Percentiles rank a stretch among this genome's conserved stretches.
Conservation (phyloP, 1,140 invertebrate genomes). For the Rhopalosiphum maidis region DNA sequence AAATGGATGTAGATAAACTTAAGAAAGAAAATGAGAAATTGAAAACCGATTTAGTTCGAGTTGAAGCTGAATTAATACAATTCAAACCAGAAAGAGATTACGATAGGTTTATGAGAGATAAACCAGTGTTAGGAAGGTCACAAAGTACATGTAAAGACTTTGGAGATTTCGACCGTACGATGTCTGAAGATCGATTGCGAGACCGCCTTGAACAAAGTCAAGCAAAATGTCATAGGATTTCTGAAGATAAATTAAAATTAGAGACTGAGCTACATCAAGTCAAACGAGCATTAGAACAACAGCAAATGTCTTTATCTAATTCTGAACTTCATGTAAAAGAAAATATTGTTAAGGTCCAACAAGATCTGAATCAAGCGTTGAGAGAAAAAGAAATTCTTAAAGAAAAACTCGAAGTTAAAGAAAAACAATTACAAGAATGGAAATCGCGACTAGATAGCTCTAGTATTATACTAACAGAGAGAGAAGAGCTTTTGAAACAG, state of each 20-base stretch:
- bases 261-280: conserved; percentile 76
- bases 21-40: conserved; percentile 62
- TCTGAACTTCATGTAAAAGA: conserved; percentile 64
- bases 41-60: conserved; percentile 64
- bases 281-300: conserved; percentile 72
- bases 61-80: conserved; percentile 76
- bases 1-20: conserved; percentile 77
- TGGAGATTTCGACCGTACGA: conserved; percentile 34
- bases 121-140: conserved; percentile 40
- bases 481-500: conserved; percentile 42
- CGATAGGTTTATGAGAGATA: conserved; percentile 47
- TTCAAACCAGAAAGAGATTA: conserved; percentile 76
- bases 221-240: conserved; percentile 58
- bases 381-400: conserved; percentile 77
- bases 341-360: conserved; percentile 65
- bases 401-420: conserved; percentile 71
- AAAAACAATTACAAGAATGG: conserved; percentile 51
- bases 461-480: conserved; percentile 43
- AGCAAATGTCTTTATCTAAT: conserved; percentile 66
- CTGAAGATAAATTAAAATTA: conserved; percentile 67
- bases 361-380: conserved; percentile 74
- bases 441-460: conserved; percentile 46
- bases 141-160: conserved; percentile 50
- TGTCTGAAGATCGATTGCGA: conserved; percentile 26
- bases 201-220: conserved; percentile 50